Percentiles rank a stretch among this genome's conserved stretches.
phyloP scores from a whole-genome alignment of 1,140 invertebrate species.

The Meloidogyne exigua region DNA sequence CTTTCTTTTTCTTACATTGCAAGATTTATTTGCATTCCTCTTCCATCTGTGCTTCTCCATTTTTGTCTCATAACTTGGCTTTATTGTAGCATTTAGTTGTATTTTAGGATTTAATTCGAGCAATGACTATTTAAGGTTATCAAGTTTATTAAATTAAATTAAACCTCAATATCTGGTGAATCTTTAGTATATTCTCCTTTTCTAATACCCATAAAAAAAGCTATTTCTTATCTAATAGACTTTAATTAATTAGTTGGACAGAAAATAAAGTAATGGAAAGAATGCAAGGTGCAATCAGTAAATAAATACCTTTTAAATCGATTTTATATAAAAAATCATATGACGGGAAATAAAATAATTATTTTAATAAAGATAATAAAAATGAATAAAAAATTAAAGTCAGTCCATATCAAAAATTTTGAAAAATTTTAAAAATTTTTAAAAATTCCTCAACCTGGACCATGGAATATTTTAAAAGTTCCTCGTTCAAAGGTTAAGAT shows the following conservation, averaged over 20 bases:
- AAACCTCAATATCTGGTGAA: slow-evolving; percentile 53
- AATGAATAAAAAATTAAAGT: no score
- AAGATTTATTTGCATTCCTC: slow-evolving; percentile 81
- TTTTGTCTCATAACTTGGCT: slow-evolving; percentile 81
- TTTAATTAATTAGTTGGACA: not conserved
- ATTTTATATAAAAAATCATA: no score
- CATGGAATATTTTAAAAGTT: no score
- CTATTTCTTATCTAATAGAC: not conserved
- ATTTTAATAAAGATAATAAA: no score
- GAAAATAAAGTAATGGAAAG: not conserved
- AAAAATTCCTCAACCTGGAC: no score
- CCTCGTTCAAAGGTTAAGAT: no score
- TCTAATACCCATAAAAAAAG: not conserved
- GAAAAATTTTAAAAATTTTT: no score
- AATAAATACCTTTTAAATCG: no score
- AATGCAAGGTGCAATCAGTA: not conserved
- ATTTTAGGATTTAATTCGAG: slow-evolving; percentile 80
- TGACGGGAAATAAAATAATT: no score
- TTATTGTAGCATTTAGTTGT: slow-evolving; percentile 73
- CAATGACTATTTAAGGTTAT: slow-evolving; percentile 73
- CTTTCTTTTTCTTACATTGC: slow-evolving; percentile 71
- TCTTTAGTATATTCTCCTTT: slow-evolving; percentile 35
- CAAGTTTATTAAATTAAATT: no score
- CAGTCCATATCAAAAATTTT: no score
- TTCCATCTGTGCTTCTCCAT: slow-evolving; percentile 89